Conservation (phyloP, 2,113 vertebrate species). For the Phalacrocorax aristotelis region DNA sequence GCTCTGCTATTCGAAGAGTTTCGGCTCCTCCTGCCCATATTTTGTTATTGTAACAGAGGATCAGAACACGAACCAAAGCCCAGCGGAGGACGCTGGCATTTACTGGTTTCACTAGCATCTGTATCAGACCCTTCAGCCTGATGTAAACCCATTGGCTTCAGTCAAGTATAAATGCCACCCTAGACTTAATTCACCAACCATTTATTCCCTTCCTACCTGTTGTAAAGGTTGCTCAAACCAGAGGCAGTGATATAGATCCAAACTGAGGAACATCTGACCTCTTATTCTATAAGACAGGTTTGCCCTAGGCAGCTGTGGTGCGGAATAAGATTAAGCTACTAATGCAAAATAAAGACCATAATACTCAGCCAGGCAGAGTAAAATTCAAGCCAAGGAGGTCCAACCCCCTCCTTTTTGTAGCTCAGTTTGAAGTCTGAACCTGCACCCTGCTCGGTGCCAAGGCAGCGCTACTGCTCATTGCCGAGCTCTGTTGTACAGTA, state of each 20-base stretch:
- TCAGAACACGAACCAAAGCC: neutral
- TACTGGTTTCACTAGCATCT: neutral
- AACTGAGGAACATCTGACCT: neutral
- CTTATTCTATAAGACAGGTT: neutral
- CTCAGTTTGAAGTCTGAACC: neutral
- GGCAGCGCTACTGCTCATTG: neutral
- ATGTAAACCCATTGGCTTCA: neutral
- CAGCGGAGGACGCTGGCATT: neutral
- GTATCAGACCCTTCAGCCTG: neutral
- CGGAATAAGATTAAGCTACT: neutral
- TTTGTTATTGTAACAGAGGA: rapidly evolving
- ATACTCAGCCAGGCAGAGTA: neutral
- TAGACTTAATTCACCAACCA: neutral
- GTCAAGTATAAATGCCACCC: neutral
- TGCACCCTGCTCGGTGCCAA: neutral
- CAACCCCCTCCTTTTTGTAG: neutral
- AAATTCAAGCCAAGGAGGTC: neutral
- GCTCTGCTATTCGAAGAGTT: rapidly evolving
- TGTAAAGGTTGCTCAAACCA: neutral
- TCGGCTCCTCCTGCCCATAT: rapidly evolving
- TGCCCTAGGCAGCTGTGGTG: neutral
- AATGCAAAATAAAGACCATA: neutral
- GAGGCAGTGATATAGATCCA: neutral
- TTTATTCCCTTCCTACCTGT: neutral
- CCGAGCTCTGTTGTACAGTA: neutral